A percentile compares a stretch with the other conserved stretches of the same genome.
Evolutionary conservation across 2,113 vertebrate species (phyloP).

Genomic region (Actinemys pallida): DNA sequence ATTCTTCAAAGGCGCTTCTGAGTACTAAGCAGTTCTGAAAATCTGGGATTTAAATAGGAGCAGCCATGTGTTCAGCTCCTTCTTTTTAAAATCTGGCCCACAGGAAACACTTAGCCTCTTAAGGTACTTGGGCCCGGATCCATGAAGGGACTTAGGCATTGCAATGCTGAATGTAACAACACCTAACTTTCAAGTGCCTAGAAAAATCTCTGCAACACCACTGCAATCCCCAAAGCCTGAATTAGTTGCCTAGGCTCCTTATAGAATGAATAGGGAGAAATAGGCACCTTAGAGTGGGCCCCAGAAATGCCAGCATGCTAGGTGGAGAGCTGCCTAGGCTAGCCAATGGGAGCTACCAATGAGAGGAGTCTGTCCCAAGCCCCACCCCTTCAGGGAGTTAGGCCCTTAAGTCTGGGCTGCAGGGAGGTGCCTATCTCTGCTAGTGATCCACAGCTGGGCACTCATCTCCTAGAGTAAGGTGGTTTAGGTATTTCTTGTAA

Average conservation of each 20-base stretch:
- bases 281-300: background rate
- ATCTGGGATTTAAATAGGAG: background rate
- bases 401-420: background rate
- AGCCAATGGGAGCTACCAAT: background rate
- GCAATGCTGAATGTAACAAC: background rate
- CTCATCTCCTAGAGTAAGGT: background rate
- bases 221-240: background rate
- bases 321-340: background rate
- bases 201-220: background rate
- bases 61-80: background rate
- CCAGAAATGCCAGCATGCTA: background rate
- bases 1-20: background rate
- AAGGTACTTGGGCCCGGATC: fast-evolving
- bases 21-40: background rate
- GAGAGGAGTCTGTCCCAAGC: background rate
- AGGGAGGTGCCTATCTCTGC: background rate
- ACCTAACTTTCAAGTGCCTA: too few relatives aligned
- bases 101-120: background rate
- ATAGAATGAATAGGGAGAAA: background rate
- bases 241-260: background rate
- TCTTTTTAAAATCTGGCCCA: fast-evolving
- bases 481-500: background rate
- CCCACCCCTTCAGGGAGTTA: background rate
- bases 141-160: background rate
- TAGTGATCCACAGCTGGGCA: background rate